A percentile compares a stretch with the other conserved stretches of the same genome.
phyloP scores from a whole-genome alignment of 2,797 vertebrate genomes.

The Enoplosus armatus region DNA sequence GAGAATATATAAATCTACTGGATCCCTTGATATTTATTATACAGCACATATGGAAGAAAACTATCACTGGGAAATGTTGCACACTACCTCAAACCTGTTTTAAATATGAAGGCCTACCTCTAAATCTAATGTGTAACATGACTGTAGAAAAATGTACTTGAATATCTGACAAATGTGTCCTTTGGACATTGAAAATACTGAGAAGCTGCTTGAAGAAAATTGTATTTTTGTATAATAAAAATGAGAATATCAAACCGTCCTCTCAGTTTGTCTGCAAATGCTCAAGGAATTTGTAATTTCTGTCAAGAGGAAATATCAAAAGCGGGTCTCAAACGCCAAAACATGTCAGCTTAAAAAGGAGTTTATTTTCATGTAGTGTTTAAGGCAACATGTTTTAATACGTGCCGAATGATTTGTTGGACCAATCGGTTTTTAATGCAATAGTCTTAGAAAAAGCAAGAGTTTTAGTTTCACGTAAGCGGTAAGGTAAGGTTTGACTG shows the following conservation, averaged over 20 bases:
- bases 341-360: too few relatives aligned
- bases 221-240: conserved; percentile 82
- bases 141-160: conserved; percentile 76
- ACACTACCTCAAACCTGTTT: conserved; percentile 73
- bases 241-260: conserved; percentile 18
- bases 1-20: neutral
- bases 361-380: too few relatives aligned
- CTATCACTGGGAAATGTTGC: conserved; percentile 42
- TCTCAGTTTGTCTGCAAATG: neutral
- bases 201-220: conserved; percentile 75
- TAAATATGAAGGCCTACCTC: conserved; percentile 77
- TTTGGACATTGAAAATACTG: conserved; percentile 74
- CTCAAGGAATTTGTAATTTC: too few relatives aligned
- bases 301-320: too few relatives aligned
- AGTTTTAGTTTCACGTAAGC: too few relatives aligned
- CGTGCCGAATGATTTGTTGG: too few relatives aligned
- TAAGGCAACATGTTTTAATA: too few relatives aligned
- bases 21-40: conserved; percentile 13
- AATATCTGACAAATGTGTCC: conserved; percentile 70
- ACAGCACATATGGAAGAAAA: conserved; percentile 10
- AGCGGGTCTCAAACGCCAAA: too few relatives aligned
- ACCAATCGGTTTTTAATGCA: too few relatives aligned
- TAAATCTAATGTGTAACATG: conserved; percentile 56
- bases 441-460: too few relatives aligned
- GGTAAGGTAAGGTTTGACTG: too few relatives aligned